A percentile compares a stretch with the other conserved stretches of the same genome.
phyloP scores from a whole-genome alignment of 2,888 invertebrate genomes.

The Nemoura dubitans region DNA sequence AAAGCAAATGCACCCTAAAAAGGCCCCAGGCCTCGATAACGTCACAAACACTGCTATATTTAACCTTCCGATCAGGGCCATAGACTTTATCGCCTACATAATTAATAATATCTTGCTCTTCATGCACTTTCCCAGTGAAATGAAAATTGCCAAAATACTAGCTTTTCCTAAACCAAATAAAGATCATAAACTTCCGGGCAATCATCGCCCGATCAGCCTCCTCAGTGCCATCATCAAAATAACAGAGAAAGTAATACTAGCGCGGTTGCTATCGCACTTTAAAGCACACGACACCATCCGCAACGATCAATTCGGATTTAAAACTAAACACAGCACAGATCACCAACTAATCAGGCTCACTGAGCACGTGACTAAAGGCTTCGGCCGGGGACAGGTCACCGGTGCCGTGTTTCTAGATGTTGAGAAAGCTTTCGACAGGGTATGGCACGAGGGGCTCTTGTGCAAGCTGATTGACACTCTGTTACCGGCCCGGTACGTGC shows the following conservation, averaged over 20 bases:
- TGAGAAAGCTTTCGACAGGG: constrained; percentile 56
- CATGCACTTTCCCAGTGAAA: constrained; percentile 7
- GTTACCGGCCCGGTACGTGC: constrained; percentile 51
- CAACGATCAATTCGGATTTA: constrained; percentile 53
- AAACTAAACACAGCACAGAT: constrained; percentile 54
- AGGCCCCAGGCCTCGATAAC: constrained; percentile 7
- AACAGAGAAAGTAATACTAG: constrained; percentile 51
- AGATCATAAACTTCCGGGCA: constrained; percentile 45
- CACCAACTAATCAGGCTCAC: constrained; percentile 54
- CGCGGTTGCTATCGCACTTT: constrained; percentile 48
- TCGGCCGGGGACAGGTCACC: constrained; percentile 52
- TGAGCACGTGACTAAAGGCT: constrained; percentile 51
- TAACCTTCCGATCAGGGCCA: not conserved
- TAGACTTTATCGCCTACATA: not conserved
- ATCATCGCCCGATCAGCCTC: constrained; percentile 53
- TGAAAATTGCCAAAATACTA: constrained; percentile 51
- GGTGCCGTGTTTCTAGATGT: constrained; percentile 55
- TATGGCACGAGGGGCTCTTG: constrained; percentile 55
- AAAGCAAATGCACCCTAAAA: not conserved
- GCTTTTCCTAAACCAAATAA: constrained; percentile 54
- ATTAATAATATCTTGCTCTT: not conserved
- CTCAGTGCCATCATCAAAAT: constrained; percentile 52
- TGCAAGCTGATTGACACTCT: constrained; percentile 53
- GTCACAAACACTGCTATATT: not conserved
- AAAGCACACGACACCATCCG: constrained; percentile 41